Conservation (phyloP, 2,113 vertebrate species). For the Hiodon tergisus region DNA sequence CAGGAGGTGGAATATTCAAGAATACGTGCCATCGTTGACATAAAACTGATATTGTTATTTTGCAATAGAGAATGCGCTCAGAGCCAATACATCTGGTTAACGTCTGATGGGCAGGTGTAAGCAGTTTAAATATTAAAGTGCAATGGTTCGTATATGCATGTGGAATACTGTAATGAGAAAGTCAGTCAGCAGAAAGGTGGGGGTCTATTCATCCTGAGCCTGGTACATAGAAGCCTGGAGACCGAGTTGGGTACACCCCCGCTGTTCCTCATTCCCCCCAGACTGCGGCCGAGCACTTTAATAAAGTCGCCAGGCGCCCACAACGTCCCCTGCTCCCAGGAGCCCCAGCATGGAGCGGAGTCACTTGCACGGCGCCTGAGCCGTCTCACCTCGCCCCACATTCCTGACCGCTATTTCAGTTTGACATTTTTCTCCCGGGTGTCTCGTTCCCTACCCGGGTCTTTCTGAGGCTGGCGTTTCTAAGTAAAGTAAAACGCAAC, state of each 20-base stretch:
- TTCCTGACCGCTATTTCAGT: slow-evolving; percentile 15
- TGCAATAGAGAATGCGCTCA: neutral
- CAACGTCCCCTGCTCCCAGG: neutral
- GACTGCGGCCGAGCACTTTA: slow-evolving; percentile 16
- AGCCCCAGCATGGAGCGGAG: neutral
- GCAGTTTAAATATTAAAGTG: neutral
- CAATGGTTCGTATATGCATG: neutral
- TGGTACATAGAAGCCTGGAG: neutral
- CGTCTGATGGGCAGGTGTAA: too few species aligned
- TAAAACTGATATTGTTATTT: too few species aligned
- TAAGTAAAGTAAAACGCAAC: neutral
- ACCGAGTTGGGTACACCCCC: neutral
- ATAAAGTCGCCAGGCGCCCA: slow-evolving; percentile 14
- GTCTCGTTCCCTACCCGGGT: neutral
- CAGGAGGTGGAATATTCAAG: too few species aligned
- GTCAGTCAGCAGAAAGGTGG: neutral
- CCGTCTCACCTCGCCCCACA: neutral
- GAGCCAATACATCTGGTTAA: too few species aligned
- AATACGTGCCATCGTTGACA: too few species aligned
- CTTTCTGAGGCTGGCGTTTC: neutral
- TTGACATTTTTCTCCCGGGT: neutral
- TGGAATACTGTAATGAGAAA: neutral
- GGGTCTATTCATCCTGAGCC: neutral
- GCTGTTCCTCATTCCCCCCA: neutral
- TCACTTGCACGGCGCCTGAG: neutral